These are phyloP conservation scores for Pygmarrhopalites habei DNA, from an alignment of 1,140 invertebrate genomes.

Conservation along the genomic window DNA sequence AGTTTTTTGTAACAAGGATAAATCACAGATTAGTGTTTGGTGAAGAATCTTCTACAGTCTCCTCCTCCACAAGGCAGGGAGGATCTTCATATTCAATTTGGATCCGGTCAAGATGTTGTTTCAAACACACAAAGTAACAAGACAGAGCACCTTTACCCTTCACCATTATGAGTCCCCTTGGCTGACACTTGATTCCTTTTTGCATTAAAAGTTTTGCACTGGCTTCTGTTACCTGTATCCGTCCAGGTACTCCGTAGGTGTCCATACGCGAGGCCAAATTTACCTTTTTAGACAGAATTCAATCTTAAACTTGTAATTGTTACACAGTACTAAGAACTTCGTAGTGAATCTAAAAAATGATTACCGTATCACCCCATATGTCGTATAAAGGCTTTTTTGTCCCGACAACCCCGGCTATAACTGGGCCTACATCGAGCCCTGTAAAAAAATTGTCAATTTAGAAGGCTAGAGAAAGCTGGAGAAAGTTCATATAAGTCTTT, in stretches of 20 bases:
- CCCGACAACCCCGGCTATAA: conserved; percentile 60
- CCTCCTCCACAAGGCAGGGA: no score
- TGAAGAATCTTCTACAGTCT: no score
- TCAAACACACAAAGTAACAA: conserved; percentile 64
- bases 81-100: conserved; percentile 40
- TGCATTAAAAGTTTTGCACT: conserved; percentile 62
- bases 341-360: no score
- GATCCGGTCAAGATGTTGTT: conserved; percentile 56
- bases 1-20: no score
- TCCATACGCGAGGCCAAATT: conserved; percentile 93
- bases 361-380: conserved; percentile 92
- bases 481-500: not conserved
- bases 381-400: conserved; percentile 49
- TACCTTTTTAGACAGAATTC: no score
- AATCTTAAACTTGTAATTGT: no score
- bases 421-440: conserved; percentile 65
- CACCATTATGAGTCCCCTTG: conserved; percentile 61
- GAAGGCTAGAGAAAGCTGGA: not conserved
- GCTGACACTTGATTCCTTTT: conserved; percentile 59
- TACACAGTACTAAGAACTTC: no score
- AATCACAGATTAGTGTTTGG: no score
- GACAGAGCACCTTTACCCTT: conserved; percentile 64
- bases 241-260: conserved; percentile 65
- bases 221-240: conserved; percentile 72
- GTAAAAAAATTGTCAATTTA: conserved; percentile 1